Base-by-base conservation (phyloP, 2,888 invertebrate genomes). In the Hermodice carunculata region DNA sequence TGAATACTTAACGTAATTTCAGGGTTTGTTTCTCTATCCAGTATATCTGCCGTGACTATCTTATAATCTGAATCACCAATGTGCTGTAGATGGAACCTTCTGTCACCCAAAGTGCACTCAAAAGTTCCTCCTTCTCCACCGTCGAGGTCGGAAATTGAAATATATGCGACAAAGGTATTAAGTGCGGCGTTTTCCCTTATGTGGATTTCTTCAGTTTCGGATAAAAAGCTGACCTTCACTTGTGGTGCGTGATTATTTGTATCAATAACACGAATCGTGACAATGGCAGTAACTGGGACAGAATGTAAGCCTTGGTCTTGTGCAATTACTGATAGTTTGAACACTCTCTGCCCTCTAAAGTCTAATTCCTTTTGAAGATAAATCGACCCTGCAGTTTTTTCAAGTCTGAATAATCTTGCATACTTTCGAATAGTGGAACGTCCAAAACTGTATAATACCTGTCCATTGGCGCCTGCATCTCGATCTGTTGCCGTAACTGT, bases 161-260 rank as follows among this genome's bases (percentile, higher is more conserved):
- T 42, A 19, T 51, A 48, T 1, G 60, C 60, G 5, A 60, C 60
- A 37, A 51, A 49, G 32, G 60, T 51, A 11, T 48, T 48, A n/a
- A 17, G n/a, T 17, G 14, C 34, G 14, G 43, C 32, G 11, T 19
- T 29, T 31, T 60, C 60, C 3, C 37, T 37, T 26, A 60, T 44
- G 37, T 49, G 29, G 14, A 52, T 34, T 22, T 28, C 43, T 28
- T 43, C 51, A n/a, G 51, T 40, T 19, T 19, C 22, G 29, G 37
- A 52, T 14, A 94, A 91, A 62, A 96, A 87, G 83, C 94, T 93
- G 26, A 94, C 93, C 74, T 93, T 94, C 1, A 94, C 89, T 8
- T 92, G 89, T 60, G 94, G 94, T 0, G 93, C 94, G 85, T 97
- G 95, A 88, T 97, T 97, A 72, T 92, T 87, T 0, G 96, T 92